These are phyloP conservation scores for Ammodytes dubius DNA, from an alignment of 2,113 vertebrate genomes.

Conservation along the genomic window DNA sequence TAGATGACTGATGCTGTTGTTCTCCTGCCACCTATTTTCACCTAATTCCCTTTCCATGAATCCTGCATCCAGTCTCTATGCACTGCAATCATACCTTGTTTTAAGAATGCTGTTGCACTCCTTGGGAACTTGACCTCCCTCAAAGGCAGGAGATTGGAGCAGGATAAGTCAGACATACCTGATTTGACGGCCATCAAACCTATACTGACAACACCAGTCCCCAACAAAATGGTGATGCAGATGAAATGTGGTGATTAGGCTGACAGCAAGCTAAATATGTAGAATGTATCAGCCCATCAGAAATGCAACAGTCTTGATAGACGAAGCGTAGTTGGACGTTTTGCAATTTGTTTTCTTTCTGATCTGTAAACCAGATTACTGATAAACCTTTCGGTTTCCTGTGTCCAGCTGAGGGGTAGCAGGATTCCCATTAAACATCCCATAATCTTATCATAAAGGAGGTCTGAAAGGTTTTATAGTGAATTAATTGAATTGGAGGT, in stretches of 20 bases:
- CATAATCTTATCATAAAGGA: not conserved
- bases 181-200: conserved; percentile 37
- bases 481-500: conserved; percentile 11
- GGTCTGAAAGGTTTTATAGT: conserved; percentile 79
- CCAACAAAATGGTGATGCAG: not conserved
- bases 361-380: not conserved
- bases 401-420: not conserved
- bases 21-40: conserved; percentile 9
- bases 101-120: conserved; percentile 30
- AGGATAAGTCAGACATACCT: conserved; percentile 34
- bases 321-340: not conserved
- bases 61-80: conserved; percentile 5
- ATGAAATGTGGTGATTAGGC: not conserved
- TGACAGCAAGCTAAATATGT: not conserved
- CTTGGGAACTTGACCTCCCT: conserved; percentile 23
- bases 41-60: conserved; percentile 14
- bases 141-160: conserved; percentile 45
- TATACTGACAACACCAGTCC: not conserved
- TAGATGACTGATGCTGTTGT: not conserved
- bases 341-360: not conserved
- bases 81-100: conserved; percentile 4
- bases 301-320: not conserved
- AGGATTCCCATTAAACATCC: not conserved
- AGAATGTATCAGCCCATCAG: conserved; percentile 1
- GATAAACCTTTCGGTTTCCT: not conserved